These are phyloP conservation scores for Cataglyphis altisquamis DNA, from an alignment of 2,888 invertebrate species.

Conservation along the genomic window DNA sequence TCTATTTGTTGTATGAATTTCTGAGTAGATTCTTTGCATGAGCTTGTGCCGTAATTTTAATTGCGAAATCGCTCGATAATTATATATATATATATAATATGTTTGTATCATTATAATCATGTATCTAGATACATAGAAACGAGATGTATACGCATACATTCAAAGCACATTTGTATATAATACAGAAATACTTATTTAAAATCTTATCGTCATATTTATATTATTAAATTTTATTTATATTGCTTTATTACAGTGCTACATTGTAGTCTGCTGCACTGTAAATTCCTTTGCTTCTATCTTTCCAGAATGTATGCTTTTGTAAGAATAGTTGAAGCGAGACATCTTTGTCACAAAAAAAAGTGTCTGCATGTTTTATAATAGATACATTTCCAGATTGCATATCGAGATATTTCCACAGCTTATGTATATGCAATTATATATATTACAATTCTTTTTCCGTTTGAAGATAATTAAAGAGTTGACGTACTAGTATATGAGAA, in stretches of 20 bases:
- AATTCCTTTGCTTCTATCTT: not conserved
- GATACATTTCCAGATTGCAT: not conserved
- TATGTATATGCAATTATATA: not conserved
- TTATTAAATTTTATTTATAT: not conserved
- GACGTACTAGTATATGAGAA: not conserved
- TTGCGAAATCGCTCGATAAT: not conserved
- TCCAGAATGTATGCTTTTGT: not conserved
- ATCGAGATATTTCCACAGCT: not conserved
- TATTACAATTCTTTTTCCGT: not conserved
- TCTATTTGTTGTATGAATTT: not conserved
- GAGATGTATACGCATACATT: not conserved
- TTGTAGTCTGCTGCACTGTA: not conserved
- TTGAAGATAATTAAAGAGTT: not conserved
- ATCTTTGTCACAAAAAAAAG: not conserved
- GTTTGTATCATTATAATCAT: not conserved
- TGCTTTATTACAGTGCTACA: not conserved
- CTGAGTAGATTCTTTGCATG: not conserved
- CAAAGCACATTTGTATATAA: not conserved
- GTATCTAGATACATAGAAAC: not conserved
- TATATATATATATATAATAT: conserved; percentile 5
- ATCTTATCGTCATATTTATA: not conserved
- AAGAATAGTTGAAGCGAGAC: not conserved
- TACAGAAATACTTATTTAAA: not conserved
- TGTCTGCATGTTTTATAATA: not conserved
- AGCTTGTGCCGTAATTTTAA: not conserved